A percentile compares a stretch with the other conserved stretches of the same genome.
Evolutionary conservation across 2,113 vertebrate genomes (phyloP).

Genomic region (Eretmochelys imbricata): DNA sequence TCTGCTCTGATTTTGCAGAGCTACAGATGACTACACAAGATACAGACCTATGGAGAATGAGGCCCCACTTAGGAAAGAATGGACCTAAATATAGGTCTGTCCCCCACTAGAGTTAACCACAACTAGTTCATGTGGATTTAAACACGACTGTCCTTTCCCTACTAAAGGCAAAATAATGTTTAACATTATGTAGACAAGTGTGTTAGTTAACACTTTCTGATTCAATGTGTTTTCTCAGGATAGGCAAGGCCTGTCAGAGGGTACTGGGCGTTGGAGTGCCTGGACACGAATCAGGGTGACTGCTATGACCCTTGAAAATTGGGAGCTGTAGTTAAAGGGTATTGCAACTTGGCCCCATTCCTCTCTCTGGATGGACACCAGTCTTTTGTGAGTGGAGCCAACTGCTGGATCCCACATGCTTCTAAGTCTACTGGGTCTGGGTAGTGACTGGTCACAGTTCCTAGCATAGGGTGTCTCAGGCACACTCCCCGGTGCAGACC

Average conservation of each 20-base stretch:
- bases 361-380: not conserved
- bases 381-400: not conserved
- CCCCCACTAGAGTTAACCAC: not conserved
- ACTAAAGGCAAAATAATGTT: not conserved
- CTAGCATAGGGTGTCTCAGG: not conserved
- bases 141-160: not conserved
- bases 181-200: constrained; percentile 9
- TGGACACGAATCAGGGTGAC: not conserved
- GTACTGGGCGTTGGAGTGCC: fast-evolving
- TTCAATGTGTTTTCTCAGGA: not conserved
- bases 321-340: not conserved
- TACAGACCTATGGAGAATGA: not conserved
- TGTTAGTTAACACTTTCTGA: not conserved
- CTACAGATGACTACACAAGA: constrained; percentile 13
- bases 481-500: not conserved
- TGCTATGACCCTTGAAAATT: not conserved
- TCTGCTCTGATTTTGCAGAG: not conserved
- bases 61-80: not conserved
- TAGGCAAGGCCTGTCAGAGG: not conserved
- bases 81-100: not conserved
- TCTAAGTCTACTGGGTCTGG: not conserved
- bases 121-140: not conserved
- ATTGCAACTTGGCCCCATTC: not conserved
- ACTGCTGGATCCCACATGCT: not conserved
- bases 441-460: not conserved